Evolutionary conservation across 2,888 invertebrate species (phyloP).

Genomic region (Cheilosia urbana): DNA sequence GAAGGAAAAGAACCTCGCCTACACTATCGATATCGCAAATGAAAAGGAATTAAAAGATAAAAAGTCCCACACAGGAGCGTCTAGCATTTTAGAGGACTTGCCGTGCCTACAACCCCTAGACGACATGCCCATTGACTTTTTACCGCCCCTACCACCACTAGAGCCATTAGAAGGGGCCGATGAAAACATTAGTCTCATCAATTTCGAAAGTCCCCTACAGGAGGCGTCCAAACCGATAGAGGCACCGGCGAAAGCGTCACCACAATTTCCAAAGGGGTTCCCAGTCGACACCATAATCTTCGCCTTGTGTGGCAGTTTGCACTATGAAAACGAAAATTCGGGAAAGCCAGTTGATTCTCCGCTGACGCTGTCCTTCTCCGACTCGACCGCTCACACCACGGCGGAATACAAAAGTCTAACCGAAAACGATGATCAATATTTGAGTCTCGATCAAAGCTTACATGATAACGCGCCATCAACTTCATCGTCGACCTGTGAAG

Average conservation of each 20-base stretch:
- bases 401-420: conserved; percentile 77
- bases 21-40: conserved; percentile 41
- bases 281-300: conserved; percentile 81
- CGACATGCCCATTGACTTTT: conserved; percentile 64
- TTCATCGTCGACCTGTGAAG: conserved; percentile 77
- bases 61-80: neutral
- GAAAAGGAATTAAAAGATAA: conserved; percentile 25
- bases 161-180: conserved; percentile 78
- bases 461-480: conserved; percentile 77
- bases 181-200: conserved; percentile 80
- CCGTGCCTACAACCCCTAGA: conserved; percentile 77
- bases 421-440: conserved; percentile 78
- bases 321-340: conserved; percentile 80
- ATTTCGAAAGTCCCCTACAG: conserved; percentile 82
- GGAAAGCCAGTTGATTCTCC: conserved; percentile 67
- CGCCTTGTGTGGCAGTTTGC: conserved; percentile 82
- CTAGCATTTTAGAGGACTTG: conserved; percentile 78
- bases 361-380: conserved; percentile 66
- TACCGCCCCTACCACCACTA: conserved; percentile 79
- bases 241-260: conserved; percentile 10
- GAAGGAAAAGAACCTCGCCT: conserved; percentile 38
- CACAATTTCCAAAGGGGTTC: conserved; percentile 77
- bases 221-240: conserved; percentile 77
- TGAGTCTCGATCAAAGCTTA: conserved; percentile 78
- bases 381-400: conserved; percentile 67